A percentile compares a stretch with the other conserved stretches of the same genome.
These are phyloP conservation scores for Mantis religiosa DNA, from an alignment of 2,888 invertebrate species.

Conservation along the genomic window DNA sequence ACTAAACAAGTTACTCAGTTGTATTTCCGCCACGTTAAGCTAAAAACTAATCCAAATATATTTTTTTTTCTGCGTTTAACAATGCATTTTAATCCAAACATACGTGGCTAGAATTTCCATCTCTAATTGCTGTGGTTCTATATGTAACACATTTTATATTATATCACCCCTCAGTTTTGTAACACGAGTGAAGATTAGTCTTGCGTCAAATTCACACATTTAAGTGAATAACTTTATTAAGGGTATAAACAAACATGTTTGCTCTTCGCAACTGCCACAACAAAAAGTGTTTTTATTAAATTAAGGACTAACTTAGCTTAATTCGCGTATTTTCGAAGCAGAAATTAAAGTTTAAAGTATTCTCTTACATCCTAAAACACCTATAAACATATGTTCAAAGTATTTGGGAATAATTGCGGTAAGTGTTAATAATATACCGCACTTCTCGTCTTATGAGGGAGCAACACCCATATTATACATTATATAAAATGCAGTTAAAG, in stretches of 20 bases:
- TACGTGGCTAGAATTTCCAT: background rate
- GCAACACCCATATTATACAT: no score
- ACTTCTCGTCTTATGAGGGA: no score
- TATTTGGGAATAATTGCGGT: no score
- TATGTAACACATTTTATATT: background rate
- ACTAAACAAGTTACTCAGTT: background rate
- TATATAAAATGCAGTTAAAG: no score
- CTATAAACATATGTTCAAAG: background rate
- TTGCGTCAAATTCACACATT: background rate
- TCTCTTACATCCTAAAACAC: background rate
- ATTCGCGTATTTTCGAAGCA: background rate
- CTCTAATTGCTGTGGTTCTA: background rate
- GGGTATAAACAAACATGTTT: background rate
- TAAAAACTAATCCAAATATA: background rate
- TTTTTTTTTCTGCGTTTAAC: background rate
- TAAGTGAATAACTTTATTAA: background rate
- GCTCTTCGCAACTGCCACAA: background rate
- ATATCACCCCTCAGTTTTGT: background rate
- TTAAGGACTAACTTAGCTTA: background rate
- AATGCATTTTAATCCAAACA: background rate
- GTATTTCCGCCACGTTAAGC: no score
- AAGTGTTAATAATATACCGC: no score
- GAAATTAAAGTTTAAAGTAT: background rate
- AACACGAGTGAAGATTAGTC: background rate
- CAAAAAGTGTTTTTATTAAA: background rate